These are phyloP conservation scores for Drosophila macrospina DNA, from an alignment of 2,888 invertebrate genomes.

Conservation along the genomic window DNA sequence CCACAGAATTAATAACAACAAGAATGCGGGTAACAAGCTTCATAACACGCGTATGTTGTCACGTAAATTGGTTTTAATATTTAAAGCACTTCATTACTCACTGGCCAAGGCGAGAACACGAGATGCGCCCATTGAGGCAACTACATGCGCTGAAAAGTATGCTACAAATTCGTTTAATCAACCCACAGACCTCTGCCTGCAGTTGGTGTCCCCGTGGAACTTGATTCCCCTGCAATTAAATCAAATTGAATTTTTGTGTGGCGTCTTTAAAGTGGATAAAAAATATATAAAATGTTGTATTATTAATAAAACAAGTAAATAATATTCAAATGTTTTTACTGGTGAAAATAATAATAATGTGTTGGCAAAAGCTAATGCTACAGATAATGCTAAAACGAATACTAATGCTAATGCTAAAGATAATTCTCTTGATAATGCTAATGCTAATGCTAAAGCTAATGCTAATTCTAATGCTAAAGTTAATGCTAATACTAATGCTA, in stretches of 20 bases:
- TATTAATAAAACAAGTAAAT: not conserved
- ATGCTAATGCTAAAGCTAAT: not conserved
- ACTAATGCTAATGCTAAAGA: not conserved
- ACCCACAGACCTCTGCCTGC: conserved; percentile 18
- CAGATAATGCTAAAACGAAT: too few relatives aligned
- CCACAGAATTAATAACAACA: conserved; percentile 53
- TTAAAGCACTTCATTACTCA: conserved; percentile 77
- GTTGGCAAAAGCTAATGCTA: too few relatives aligned
- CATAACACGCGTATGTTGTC: conserved; percentile 79
- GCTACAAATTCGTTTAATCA: conserved; percentile 47
- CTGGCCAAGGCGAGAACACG: conserved; percentile 7
- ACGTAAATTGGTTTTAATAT: conserved; percentile 79
- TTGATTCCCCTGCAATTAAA: conserved; percentile 43
- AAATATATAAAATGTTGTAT: not conserved
- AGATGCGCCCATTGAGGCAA: conserved; percentile 4
- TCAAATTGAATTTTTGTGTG: conserved; percentile 27
- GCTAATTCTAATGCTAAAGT: not conserved
- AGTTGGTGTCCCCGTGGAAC: not conserved
- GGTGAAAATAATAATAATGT: too few relatives aligned
- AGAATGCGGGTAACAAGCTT: conserved; percentile 68
- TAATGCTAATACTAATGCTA: not conserved
- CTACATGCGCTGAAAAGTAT: conserved; percentile 41
- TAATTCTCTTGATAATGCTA: not conserved
- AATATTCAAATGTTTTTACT: too few relatives aligned
- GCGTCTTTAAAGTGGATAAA: not conserved